Base-by-base conservation (phyloP, 1,140 invertebrate genomes). In the Leguminivora glycinivorella region DNA sequence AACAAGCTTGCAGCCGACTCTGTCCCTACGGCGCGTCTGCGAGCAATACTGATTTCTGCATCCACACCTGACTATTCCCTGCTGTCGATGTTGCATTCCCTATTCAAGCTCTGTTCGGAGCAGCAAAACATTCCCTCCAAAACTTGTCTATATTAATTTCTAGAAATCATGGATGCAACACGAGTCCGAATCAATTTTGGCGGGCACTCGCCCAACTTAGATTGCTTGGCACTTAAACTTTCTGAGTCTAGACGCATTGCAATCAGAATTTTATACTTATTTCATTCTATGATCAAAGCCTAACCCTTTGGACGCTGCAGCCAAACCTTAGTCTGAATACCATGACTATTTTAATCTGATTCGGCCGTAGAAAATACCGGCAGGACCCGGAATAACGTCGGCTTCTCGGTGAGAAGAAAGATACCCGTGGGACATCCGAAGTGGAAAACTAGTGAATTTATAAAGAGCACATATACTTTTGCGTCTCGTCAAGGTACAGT, bases 81-180 rank as follows among this genome's bases (percentile, higher is more conserved):
- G 70, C 68, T 67, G 72, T 72, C 71, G 69, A 73, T 72, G 67
- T 77, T 74, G 75, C 78, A 79, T 83, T 80, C 71, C 78, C 74
- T 81, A 81, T 85, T 81, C 83, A 82, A 85, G 83, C 80, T 83
- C 80, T 76, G 82, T 85, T 87, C 79, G 31, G 22, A 70, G 43
- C 26, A 29, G 56, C 22, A 52, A 71, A 67, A 73, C 68, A 69
- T 70, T 70, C 38, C 22, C 67, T 71, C 67, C 70, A 71, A 69
- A 40, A 7, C 71, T 63, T 60, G 29, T 63, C 58, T 29, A 9
- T 63, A 63, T 31, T 34, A 63, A 63, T 63, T 29, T 22, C 1
- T 19, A 52, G 47, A 22, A 22, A 52, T 7, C n/a, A 22, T 22
- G n/a, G 19, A 10, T 52, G 17, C 47, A 52, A 52, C 19, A 22